These are phyloP conservation scores for Troides helena DNA, from an alignment of 2,888 invertebrate genomes.

Conservation along the genomic window DNA sequence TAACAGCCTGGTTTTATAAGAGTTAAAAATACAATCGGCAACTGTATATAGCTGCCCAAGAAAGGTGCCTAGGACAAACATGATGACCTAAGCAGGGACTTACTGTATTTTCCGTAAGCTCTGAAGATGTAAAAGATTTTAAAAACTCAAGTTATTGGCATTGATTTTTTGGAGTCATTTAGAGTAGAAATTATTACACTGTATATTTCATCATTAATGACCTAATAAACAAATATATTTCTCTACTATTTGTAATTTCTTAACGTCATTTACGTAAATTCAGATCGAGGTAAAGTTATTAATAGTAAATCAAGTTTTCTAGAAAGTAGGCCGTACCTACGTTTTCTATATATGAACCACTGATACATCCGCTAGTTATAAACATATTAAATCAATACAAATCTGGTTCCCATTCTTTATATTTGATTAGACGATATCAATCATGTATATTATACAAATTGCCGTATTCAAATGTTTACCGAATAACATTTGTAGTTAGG, in stretches of 20 bases:
- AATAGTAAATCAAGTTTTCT: slow-evolving; percentile 28
- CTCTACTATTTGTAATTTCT: not conserved
- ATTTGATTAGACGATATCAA: not conserved
- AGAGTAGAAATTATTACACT: too few relatives aligned
- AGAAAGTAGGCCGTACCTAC: slow-evolving; percentile 32
- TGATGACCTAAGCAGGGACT: not conserved
- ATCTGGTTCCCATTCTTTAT: not conserved
- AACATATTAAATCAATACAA: not conserved
- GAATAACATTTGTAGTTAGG: not conserved
- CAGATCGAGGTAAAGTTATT: slow-evolving; percentile 3
- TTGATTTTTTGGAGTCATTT: too few relatives aligned
- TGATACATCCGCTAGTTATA: not conserved
- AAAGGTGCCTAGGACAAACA: not conserved
- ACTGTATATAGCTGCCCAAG: not conserved
- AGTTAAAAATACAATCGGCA: not conserved
- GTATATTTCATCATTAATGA: too few relatives aligned
- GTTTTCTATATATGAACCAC: not conserved
- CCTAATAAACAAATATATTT: too few relatives aligned
- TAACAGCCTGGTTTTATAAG: not conserved
- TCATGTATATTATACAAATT: not conserved
- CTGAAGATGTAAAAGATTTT: too few relatives aligned
- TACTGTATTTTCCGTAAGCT: too few relatives aligned
- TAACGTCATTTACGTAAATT: not conserved
- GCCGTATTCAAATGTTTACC: not conserved
- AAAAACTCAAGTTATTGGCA: too few relatives aligned